Evolutionary conservation across 2,888 invertebrate species (phyloP).

Genomic region (Capitulum mitella): DNA sequence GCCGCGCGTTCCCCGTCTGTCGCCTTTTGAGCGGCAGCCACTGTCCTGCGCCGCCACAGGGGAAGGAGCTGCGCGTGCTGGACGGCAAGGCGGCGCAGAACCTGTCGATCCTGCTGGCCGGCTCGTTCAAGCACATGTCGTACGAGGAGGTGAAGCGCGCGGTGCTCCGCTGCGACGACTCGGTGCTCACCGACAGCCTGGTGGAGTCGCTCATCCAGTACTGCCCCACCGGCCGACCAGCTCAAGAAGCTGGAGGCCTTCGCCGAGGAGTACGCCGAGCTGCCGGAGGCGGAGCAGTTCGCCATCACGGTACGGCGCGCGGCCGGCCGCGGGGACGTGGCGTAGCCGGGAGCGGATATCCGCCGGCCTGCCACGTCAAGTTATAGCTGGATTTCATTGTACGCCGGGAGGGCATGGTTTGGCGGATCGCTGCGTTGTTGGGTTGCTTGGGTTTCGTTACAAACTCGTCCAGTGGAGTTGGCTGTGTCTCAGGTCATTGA

Average conservation of each 20-base stretch:
- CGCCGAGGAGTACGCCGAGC: conserved; percentile 65
- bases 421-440: neutral
- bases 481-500: neutral
- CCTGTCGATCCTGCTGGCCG: conserved; percentile 73
- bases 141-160: conserved; percentile 73
- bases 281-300: conserved; percentile 92
- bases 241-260: conserved; percentile 72
- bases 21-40: neutral
- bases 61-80: conserved; percentile 81
- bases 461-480: neutral
- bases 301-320: neutral
- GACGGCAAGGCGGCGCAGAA: conserved; percentile 92
- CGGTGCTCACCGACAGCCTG: conserved; percentile 57
- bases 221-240: conserved; percentile 54
- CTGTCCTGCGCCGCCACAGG: conserved; percentile 46
- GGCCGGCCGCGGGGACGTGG: no score
- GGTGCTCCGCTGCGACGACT: conserved; percentile 77
- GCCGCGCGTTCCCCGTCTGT: neutral
- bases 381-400: no score
- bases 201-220: conserved; percentile 8
- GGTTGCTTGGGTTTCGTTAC: no score
- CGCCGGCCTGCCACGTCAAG: no score
- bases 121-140: conserved; percentile 73
- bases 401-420: neutral
- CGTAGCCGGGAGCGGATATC: no score